Percentiles rank a stretch among this genome's conserved stretches.
Evolutionary conservation across 2,888 invertebrate species (phyloP).

Genomic region (Eretmocerus hayati): DNA sequence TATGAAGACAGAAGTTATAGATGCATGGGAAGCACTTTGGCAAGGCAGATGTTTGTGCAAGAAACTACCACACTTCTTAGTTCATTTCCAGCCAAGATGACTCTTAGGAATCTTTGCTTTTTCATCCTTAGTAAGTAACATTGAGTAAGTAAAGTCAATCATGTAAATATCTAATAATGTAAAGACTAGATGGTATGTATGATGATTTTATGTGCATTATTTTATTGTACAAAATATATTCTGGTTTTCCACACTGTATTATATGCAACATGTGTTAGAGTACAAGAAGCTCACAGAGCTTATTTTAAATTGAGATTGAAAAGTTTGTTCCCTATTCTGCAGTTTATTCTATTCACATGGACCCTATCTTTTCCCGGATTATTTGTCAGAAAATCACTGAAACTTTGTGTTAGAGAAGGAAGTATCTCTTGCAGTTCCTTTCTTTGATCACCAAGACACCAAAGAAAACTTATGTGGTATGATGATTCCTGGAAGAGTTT

Average conservation of each 20-base stretch:
- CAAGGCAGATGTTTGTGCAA: slow-evolving; percentile 27
- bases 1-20: slow-evolving; percentile 30
- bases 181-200: too few species aligned
- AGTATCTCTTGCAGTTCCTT: slow-evolving; percentile 48
- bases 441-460: slow-evolving; percentile 66
- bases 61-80: slow-evolving; percentile 32
- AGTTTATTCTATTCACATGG: slow-evolving; percentile 53
- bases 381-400: slow-evolving; percentile 41
- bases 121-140: too few species aligned
- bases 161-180: too few species aligned
- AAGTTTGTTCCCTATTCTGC: slow-evolving; percentile 71
- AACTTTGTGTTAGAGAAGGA: slow-evolving; percentile 49
- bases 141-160: too few species aligned
- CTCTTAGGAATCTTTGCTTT: slow-evolving; percentile 3
- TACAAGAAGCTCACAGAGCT: slow-evolving; percentile 4
- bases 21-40: slow-evolving; percentile 38
- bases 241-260: background rate
- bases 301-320: slow-evolving; percentile 54
- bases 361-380: slow-evolving; percentile 48
- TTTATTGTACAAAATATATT: slow-evolving; percentile 2
- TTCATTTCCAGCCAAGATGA: slow-evolving; percentile 33
- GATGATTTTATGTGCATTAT: too few species aligned
- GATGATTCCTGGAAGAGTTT: slow-evolving; percentile 61
- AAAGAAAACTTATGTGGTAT: slow-evolving; percentile 77
- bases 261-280: background rate